Evolutionary conservation across 2,888 invertebrate species (phyloP), one percentile per base, ranked within the genome.

Genomic region (Oscheius myriophilus): DNA sequence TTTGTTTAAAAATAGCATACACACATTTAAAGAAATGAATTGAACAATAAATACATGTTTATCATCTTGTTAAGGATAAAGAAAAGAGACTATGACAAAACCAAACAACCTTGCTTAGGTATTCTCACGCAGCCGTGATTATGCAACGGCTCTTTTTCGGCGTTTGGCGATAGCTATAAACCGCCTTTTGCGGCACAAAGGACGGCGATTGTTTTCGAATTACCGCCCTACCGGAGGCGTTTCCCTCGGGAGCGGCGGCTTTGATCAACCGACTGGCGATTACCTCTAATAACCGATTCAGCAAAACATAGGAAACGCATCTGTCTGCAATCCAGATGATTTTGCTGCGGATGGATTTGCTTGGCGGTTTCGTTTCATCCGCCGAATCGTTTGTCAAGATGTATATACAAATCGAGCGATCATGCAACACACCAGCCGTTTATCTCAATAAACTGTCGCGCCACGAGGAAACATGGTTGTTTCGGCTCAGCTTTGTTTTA

Each of bases 201-300:
- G 61, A 46, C 61, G 61, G 21, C 61, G 46, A 49, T 61, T 61
- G 61, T 61, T 61, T 61, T 61, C 61, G 61, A 61, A 61, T 61
- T 61, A 61, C 61, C 61, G 61, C 49, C 33, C 61, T 46, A 61
- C 61, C 25, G 49, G 45, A 46, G 49, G 46, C 61, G 49, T 46
- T 49, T 61, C 61, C 61, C 61, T 61, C 61, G 61, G 61, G 61
- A 61, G 61, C 61, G 61, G 61, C 39, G 18, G 45, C 61, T 49
- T 61, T 61, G 61, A 61, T 61, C 61, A 25, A n/a, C 26, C 61
- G 61, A 33, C 61, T 23, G 61, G 21, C 61, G 61, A 61, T 61
- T 61, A 39, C 58, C 61, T 49, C 39, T 46, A 61, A 61, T 61
- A 49, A 39, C 61, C 49, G 33, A 33, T 3, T 33, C 33, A 33